Conservation (phyloP, 1,140 invertebrate genomes). For the Elymnias hypermnestra region DNA sequence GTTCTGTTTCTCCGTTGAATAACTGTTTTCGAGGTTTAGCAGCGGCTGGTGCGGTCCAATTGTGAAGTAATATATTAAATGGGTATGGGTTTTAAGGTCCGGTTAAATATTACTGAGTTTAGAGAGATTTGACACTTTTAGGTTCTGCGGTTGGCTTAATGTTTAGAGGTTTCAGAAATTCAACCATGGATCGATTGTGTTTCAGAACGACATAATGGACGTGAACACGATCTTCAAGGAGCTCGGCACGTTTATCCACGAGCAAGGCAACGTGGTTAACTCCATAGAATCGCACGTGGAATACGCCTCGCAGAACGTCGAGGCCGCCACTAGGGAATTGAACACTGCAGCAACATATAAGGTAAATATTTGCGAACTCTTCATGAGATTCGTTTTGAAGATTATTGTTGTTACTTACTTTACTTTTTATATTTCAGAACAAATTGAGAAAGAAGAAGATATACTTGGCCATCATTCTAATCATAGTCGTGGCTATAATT, state of each 20-base stretch:
- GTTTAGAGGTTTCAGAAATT: too few species aligned
- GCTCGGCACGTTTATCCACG: slow-evolving; percentile 95
- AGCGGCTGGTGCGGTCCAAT: too few species aligned
- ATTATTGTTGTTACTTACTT: background rate
- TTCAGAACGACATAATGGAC: slow-evolving; percentile 93
- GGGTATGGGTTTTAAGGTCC: too few species aligned
- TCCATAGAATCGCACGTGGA: slow-evolving; percentile 98
- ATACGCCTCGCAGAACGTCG: slow-evolving; percentile 90
- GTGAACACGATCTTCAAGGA: slow-evolving; percentile 99
- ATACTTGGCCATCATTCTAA: slow-evolving; percentile 82
- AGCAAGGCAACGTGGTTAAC: slow-evolving; percentile 97
- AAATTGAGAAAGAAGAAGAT: slow-evolving; percentile 92
- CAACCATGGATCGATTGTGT: too few species aligned
- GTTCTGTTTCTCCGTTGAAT: too few species aligned
- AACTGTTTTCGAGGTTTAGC: too few species aligned
- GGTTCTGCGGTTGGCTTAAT: too few species aligned
- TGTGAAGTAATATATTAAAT: too few species aligned
- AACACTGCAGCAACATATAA: background rate
- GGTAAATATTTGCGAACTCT: too few species aligned
- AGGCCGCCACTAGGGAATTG: slow-evolving; percentile 87
- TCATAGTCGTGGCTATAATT: slow-evolving; percentile 83
- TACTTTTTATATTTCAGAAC: slow-evolving; percentile 77
- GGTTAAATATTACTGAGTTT: too few species aligned
- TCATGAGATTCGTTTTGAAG: too few species aligned
- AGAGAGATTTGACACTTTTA: too few species aligned